Evolutionary conservation across 2,888 invertebrate species (phyloP).

Genomic region (Pecten maximus): DNA sequence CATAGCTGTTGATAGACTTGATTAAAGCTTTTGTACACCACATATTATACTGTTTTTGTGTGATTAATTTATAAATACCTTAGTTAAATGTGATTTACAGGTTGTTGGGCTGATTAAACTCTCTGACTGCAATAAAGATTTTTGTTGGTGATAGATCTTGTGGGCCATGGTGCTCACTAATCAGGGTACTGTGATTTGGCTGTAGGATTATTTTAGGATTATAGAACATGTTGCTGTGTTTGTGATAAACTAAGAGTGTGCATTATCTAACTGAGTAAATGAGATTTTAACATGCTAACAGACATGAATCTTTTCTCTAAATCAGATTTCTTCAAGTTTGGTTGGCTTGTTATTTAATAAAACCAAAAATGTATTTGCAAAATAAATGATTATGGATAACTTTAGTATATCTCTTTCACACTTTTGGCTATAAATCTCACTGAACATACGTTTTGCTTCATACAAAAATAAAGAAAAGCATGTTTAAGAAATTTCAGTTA

Average conservation of each 20-base stretch:
- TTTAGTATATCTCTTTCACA: neutral
- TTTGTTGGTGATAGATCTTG: neutral
- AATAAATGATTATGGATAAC: neutral
- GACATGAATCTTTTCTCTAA: neutral
- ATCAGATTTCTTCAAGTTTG: neutral
- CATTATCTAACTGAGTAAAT: neutral
- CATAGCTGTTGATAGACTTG: neutral
- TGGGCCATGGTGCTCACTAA: neutral
- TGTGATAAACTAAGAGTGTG: neutral
- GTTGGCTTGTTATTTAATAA: neutral
- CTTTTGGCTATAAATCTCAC: neutral
- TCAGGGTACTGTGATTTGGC: neutral
- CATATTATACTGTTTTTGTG: neutral
- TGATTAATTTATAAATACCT: neutral
- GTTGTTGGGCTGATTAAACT: neutral
- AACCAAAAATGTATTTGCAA: neutral
- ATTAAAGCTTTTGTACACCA: neutral
- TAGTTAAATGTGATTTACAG: neutral
- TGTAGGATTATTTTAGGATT: neutral
- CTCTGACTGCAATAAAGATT: neutral
- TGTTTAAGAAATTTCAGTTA: neutral
- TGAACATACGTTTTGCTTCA: neutral
- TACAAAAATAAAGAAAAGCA: neutral
- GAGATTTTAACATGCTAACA: slow-evolving; percentile 8
- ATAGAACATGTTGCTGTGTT: neutral